Base-by-base conservation (phyloP, 1,140 invertebrate species). In the Aphelinus atriplicis region DNA sequence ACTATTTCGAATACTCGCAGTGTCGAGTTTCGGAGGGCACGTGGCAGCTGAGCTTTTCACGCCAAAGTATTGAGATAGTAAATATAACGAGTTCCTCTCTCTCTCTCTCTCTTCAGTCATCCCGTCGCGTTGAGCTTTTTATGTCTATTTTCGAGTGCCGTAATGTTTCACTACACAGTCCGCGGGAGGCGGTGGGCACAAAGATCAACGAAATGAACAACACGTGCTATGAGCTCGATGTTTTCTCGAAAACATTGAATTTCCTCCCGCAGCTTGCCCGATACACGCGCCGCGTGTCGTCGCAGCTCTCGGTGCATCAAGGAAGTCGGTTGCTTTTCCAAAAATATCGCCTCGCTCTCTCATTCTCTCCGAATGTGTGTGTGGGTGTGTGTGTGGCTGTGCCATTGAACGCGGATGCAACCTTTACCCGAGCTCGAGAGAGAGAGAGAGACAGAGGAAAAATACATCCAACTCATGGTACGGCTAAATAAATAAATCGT, bases 141-240 rank as follows among this genome's bases (percentile, higher is more conserved):
- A 26, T 50, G 9, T 71, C 68, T 67, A 66, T 71, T 71, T 76
- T 5, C n/a, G 66, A 68, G 43, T 60, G 56, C 10, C 55, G 45
- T 3, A 63, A 51, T 55, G 26, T 26, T 26, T 26, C 26, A 26
- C 26, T 26, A 9, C 51, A 53, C 51, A 9, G 51, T 53, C 51
- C 26, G 26, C 26, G 9, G 26, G 26, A n/a, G 53, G 45, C 66
- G 61, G 73, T 60, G 6, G 26, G 5, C 60, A 71, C 73, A 71
- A 71, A 71, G 67, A 57, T 51, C 6, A 55, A 42, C n/a, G 45
- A 62, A 76, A 72, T 60, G 75, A 76, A 67, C 58, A 76, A 58
- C 75, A 76, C 75, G 75, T 76, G 75, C 46, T 26, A 55, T 56
- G 43, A 53, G 4, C 51, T 71, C 63, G 73, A 61, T 76, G 69